Percentiles rank a stretch among this genome's conserved stretches.
Evolutionary conservation across 2,888 invertebrate genomes (phyloP).

Genomic region (Drosophila sordidula): DNA sequence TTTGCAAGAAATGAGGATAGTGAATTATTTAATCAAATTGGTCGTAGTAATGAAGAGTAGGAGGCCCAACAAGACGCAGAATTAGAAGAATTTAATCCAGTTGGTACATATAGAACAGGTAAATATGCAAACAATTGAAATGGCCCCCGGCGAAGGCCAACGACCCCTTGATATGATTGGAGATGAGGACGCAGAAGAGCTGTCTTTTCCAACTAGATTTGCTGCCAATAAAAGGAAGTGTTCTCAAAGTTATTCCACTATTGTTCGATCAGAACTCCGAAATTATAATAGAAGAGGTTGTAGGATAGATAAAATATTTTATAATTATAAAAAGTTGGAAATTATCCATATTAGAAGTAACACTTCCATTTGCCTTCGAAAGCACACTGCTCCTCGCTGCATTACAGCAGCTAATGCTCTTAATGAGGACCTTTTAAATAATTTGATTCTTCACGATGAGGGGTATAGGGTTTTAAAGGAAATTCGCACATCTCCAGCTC

Average conservation of each 20-base stretch:
- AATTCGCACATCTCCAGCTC: neutral
- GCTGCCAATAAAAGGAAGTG: conserved; percentile 8
- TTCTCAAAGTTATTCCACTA: neutral
- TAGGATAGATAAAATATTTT: conserved; percentile 34
- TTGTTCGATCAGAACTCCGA: conserved; percentile 18
- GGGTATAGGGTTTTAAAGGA: conserved; percentile 11
- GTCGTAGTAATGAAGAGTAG: neutral
- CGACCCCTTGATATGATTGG: conserved; percentile 6
- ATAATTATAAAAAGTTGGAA: too few species aligned
- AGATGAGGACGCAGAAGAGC: conserved; percentile 13
- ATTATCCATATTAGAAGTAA: conserved; percentile 8
- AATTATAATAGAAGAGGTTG: conserved; percentile 31
- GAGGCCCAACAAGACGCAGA: neutral
- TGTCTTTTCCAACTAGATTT: conserved; percentile 9
- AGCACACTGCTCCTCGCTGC: conserved; percentile 1
- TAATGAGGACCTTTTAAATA: neutral
- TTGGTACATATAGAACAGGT: conserved; percentile 28
- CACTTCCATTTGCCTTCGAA: conserved; percentile 13
- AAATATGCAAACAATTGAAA: conserved; percentile 8
- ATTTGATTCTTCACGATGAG: conserved; percentile 7
- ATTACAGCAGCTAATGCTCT: conserved; percentile 4
- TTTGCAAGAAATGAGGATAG: neutral
- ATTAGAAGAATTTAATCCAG: neutral
- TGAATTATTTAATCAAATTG: neutral
- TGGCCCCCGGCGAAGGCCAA: conserved; percentile 19